A percentile compares a stretch with the other conserved stretches of the same genome.
phyloP scores from a whole-genome alignment of 2,113 vertebrate genomes.

The Erythrocercus mccallii region DNA sequence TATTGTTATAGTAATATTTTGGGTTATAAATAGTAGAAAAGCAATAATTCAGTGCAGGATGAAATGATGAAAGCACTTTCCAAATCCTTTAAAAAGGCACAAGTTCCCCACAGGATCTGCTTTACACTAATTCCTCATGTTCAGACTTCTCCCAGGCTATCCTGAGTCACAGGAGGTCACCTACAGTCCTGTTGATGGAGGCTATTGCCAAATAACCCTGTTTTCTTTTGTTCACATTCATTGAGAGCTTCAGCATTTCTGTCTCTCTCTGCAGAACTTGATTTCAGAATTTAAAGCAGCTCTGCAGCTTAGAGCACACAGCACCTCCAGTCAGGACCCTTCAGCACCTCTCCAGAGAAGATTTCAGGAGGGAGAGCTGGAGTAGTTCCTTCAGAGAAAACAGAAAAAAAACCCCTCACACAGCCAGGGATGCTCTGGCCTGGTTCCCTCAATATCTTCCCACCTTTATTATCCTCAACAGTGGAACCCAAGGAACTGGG shows the following conservation, averaged over 20 bases:
- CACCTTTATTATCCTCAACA: background rate
- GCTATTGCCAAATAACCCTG: background rate
- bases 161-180: background rate
- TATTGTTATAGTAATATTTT: background rate
- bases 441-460: accelerated
- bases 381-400: background rate
- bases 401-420: background rate
- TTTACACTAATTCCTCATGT: background rate
- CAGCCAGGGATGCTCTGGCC: background rate
- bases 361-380: background rate
- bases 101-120: background rate
- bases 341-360: background rate
- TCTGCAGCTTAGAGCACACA: background rate
- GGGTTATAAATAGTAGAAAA: slow-evolving; percentile 24
- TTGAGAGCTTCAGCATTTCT: background rate
- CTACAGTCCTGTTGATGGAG: background rate
- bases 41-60: background rate
- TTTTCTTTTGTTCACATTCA: background rate
- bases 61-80: background rate
- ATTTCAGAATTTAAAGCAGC: background rate
- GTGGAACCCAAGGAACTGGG: background rate
- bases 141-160: accelerated
- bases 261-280: background rate
- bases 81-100: background rate
- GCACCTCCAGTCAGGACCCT: background rate